Conservation (phyloP, 2,888 invertebrate genomes). For the Drosophila kambysellisi region DNA sequence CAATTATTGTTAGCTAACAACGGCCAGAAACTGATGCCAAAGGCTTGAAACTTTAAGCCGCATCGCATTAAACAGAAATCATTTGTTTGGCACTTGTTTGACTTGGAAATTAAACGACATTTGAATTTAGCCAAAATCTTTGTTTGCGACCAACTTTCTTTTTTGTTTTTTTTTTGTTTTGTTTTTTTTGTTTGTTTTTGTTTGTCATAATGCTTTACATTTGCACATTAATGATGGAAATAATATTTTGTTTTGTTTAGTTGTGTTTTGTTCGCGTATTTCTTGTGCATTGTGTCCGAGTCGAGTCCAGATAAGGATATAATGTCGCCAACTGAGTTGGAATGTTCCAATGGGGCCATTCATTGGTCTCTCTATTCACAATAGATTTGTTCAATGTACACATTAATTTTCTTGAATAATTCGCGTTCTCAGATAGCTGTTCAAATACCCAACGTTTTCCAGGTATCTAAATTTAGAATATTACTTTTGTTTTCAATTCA, state of each 20-base stretch:
- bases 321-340: constrained; percentile 8
- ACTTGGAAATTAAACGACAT: background rate
- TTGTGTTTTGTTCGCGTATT: background rate
- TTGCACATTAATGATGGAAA: background rate
- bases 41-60: background rate
- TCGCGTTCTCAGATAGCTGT: background rate
- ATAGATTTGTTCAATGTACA: background rate
- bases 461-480: background rate
- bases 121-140: background rate
- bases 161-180: too few relatives aligned
- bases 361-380: background rate
- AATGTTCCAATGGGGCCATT: background rate
- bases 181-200: background rate
- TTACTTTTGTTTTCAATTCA: background rate
- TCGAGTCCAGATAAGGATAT: background rate
- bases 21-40: background rate
- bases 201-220: background rate
- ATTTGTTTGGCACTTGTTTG: background rate
- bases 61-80: background rate
- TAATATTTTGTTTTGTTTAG: background rate
- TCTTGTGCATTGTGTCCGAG: background rate
- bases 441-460: background rate
- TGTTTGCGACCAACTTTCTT: background rate
- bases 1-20: constrained; percentile 18
- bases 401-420: background rate